phyloP scores from a whole-genome alignment of 2,888 invertebrate species.

The Drosophila atripex region DNA sequence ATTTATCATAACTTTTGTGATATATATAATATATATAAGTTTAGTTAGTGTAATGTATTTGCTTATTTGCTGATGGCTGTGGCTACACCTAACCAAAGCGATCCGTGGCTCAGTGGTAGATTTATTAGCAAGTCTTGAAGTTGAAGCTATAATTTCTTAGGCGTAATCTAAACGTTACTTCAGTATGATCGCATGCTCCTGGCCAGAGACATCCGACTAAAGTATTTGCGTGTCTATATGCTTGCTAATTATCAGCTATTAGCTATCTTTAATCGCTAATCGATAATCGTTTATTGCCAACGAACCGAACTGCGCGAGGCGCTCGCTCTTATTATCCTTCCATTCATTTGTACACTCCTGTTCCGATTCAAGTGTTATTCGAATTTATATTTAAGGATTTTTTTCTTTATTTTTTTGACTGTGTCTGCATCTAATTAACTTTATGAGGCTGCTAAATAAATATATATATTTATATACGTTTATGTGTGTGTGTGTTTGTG shows the following conservation, averaged over 20 bases:
- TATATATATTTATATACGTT: slow-evolving; percentile 34
- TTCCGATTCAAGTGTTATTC: slow-evolving; percentile 29
- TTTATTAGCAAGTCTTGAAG: slow-evolving; percentile 69
- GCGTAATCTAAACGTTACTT: slow-evolving; percentile 52
- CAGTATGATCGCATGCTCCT: slow-evolving; percentile 14
- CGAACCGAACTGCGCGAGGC: slow-evolving; percentile 25
- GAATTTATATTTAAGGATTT: not conserved
- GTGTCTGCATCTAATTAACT: slow-evolving; percentile 59
- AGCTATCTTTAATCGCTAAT: slow-evolving; percentile 10
- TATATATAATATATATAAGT: slow-evolving; percentile 53
- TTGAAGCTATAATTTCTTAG: slow-evolving; percentile 72
- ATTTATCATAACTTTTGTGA: slow-evolving; percentile 55
- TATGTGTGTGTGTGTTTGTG: slow-evolving; percentile 30
- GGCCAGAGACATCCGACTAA: slow-evolving; percentile 30
- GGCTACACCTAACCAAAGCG: slow-evolving; percentile 9
- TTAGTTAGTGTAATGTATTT: slow-evolving; percentile 38
- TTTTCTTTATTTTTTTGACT: slow-evolving; percentile 28
- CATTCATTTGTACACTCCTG: slow-evolving; percentile 40
- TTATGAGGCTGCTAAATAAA: slow-evolving; percentile 52
- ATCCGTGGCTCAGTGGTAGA: slow-evolving; percentile 31
- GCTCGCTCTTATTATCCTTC: slow-evolving; percentile 43
- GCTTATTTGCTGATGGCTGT: slow-evolving; percentile 45
- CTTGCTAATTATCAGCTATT: slow-evolving; percentile 9
- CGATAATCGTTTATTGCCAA: slow-evolving; percentile 24
- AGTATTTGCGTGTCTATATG: slow-evolving; percentile 39